Conservation (phyloP, 2,888 invertebrate genomes). For the Furcula furcula region DNA sequence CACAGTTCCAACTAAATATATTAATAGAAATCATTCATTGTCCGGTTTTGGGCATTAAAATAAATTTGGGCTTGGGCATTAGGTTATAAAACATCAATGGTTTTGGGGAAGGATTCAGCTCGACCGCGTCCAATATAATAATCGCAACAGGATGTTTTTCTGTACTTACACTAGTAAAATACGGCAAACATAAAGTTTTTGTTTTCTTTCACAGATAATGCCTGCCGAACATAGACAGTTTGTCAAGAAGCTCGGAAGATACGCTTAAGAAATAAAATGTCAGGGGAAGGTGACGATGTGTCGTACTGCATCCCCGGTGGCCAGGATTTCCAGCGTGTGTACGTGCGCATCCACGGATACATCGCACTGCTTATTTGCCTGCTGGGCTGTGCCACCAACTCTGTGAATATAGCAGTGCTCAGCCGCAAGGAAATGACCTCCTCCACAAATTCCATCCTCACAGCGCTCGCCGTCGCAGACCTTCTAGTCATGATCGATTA, state of each 20-base stretch:
- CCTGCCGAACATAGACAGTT: slow-evolving; percentile 14
- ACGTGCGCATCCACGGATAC: slow-evolving; percentile 90
- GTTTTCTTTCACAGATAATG: slow-evolving; percentile 25
- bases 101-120: too few relatives aligned
- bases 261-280: slow-evolving; percentile 24
- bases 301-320: slow-evolving; percentile 80
- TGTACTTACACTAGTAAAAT: not conserved
- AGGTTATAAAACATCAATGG: too few relatives aligned
- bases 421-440: slow-evolving; percentile 95
- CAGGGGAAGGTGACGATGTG: slow-evolving; percentile 35
- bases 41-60: too few relatives aligned
- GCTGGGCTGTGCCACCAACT: slow-evolving; percentile 94
- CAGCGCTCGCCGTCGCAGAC: slow-evolving; percentile 95
- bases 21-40: too few relatives aligned
- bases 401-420: slow-evolving; percentile 94
- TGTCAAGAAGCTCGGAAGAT: slow-evolving; percentile 1
- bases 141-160: too few relatives aligned
- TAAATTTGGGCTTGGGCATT: too few relatives aligned
- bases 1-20: too few relatives aligned
- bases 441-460: slow-evolving; percentile 96
- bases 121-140: too few relatives aligned
- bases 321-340: slow-evolving; percentile 82
- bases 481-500: slow-evolving; percentile 96
- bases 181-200: not conserved
- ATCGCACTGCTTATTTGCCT: slow-evolving; percentile 92